Percentiles rank a stretch among this genome's conserved stretches.
These are phyloP conservation scores for Tigriopus californicus DNA, from an alignment of 2,888 invertebrate species.

Conservation along the genomic window DNA sequence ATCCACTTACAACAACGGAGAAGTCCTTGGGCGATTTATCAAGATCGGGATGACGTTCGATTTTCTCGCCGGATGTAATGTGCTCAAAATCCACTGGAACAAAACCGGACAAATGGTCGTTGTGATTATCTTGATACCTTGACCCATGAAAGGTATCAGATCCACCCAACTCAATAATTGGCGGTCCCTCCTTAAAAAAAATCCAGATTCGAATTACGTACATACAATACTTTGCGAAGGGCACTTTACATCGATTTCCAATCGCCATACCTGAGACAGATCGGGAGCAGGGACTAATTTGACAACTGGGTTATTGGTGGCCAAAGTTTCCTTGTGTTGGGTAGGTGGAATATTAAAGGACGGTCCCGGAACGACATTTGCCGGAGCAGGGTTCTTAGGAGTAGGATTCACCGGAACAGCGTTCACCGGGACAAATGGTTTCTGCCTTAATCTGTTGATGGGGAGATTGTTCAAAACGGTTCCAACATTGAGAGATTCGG, in stretches of 20 bases:
- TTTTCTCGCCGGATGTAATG: conserved; percentile 2
- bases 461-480: not conserved
- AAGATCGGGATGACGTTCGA: not conserved
- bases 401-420: too few relatives aligned
- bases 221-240: not conserved
- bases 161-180: conserved; percentile 7
- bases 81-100: conserved; percentile 9
- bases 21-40: not conserved
- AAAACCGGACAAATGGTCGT: conserved; percentile 7
- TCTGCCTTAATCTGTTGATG: too few relatives aligned
- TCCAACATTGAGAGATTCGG: not conserved
- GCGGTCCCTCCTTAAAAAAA: conserved; percentile 1
- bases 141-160: too few relatives aligned
- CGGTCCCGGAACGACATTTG: too few relatives aligned
- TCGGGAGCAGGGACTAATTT: conserved; percentile 9
- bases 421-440: too few relatives aligned
- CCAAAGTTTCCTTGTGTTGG: too few relatives aligned
- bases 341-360: too few relatives aligned
- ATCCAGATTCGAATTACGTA: not conserved
- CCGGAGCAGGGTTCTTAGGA: too few relatives aligned
- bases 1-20: not conserved
- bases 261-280: conserved; percentile 5
- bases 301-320: conserved; percentile 1
- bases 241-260: too few relatives aligned
- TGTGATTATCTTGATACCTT: not conserved